Conservation (phyloP, 2,888 invertebrate species). For the Leptinotarsa juncta region DNA sequence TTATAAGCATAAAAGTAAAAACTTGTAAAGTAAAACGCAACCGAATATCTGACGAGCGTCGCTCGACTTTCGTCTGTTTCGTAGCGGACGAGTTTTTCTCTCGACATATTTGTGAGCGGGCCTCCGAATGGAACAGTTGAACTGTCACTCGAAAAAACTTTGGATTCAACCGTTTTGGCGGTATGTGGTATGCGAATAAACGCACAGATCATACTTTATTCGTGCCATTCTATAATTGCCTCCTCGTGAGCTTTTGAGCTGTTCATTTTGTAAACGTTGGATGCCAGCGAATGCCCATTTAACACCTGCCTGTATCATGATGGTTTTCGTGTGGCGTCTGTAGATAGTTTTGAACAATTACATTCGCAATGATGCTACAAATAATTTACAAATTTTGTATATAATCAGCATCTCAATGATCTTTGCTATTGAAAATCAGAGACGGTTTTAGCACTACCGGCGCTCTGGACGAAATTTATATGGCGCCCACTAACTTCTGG, state of each 20-base stretch:
- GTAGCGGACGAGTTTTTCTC: constrained; percentile 52
- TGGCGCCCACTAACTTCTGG: too few species aligned
- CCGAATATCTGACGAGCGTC: constrained; percentile 45
- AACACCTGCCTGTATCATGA: too few species aligned
- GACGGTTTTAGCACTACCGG: too few species aligned
- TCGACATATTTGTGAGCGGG: constrained; percentile 52
- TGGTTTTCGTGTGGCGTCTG: too few species aligned
- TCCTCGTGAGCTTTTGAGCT: constrained; percentile 18
- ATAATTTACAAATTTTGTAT: too few species aligned
- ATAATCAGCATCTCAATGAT: too few species aligned
- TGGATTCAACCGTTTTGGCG: constrained; percentile 47
- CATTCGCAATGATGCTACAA: too few species aligned
- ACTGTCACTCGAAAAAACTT: constrained; percentile 47
- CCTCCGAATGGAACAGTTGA: constrained; percentile 50
- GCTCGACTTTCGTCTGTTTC: constrained; percentile 48
- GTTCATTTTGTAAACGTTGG: neutral
- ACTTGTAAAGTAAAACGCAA: constrained; percentile 56
- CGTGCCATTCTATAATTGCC: constrained; percentile 34
- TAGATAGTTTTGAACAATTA: too few species aligned
- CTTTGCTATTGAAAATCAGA: too few species aligned
- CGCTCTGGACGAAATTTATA: too few species aligned
- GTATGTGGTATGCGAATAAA: constrained; percentile 37
- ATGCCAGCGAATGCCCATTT: neutral
- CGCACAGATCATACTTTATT: constrained; percentile 33
- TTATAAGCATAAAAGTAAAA: constrained; percentile 51